Base-by-base conservation (phyloP, 2,888 invertebrate species). In the Lycocerus yunnanus region DNA sequence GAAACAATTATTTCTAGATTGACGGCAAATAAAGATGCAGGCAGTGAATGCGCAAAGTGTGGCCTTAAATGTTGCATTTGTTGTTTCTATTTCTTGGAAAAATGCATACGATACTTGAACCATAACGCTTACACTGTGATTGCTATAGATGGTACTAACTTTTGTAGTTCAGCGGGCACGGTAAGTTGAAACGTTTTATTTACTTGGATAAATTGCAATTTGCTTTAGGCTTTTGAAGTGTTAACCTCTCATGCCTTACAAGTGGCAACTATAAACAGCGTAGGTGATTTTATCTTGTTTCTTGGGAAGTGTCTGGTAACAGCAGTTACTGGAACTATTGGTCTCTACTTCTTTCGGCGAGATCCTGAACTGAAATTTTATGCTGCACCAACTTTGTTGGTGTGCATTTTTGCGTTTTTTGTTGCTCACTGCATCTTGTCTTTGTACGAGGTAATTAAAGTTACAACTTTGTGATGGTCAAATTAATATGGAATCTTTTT, bases 101-200 rank as follows among this genome's bases (percentile, higher is more conserved):
- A 94, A 85, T 97, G 97, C 84, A 93, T 98, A 78, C 92, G 95
- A 43, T 97, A 95, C 84, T 90, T 98, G 83, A 97, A 97, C 87
- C 96, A 97, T 84, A 98, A 98, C 86, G 97, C 97, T 0, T 98
- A 97, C 84, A 97, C 97, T 0, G 95, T 97, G 66, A 94, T 97
- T 75, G 96, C 97, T 10, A 96, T 97, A 82, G 95, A 96, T 86
- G 94, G 97, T 69, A 93, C 93, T 74, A 93, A 94, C 85, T 97
- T 97, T 86, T 97, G 97, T 84, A 93, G 95, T 82, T 96, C 97
- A 59, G 96, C 97, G 68, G 93, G 91, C 84, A 95, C 94, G 87
- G 97, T 97, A 88, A 66, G 68, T 3, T 13, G 3, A n/a, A 27
- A 43, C n/a, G 5, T 8, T 61, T 15, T 18, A 63, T 18, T n/a